A percentile compares a stretch with the other conserved stretches of the same genome.
Evolutionary conservation across 2,113 vertebrate genomes (phyloP).

Genomic region (Charina bottae): DNA sequence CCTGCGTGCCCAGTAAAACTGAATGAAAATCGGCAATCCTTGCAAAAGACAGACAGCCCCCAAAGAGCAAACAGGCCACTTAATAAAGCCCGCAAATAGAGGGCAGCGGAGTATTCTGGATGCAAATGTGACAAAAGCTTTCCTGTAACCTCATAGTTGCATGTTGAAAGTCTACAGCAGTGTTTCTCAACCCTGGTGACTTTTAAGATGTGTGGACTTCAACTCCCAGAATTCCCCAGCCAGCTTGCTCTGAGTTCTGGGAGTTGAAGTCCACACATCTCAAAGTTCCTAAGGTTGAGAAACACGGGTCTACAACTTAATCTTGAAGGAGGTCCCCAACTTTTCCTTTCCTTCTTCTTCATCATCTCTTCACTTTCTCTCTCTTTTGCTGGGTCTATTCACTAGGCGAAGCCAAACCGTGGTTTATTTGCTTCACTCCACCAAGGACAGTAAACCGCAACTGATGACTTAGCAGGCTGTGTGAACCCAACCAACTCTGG

Average conservation of each 20-base stretch:
- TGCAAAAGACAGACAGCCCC: not conserved
- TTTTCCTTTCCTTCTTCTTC: not conserved
- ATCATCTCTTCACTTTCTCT: not conserved
- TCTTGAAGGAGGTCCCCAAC: not conserved
- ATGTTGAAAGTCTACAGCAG: not conserved
- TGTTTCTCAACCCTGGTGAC: not conserved
- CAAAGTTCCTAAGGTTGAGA: not conserved
- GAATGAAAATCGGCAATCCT: not conserved
- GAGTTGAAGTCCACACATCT: not conserved
- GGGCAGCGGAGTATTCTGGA: conserved; percentile 19
- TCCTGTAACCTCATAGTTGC: conserved; percentile 24
- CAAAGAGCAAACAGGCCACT: not conserved
- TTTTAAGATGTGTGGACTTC: not conserved
- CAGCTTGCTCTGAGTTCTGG: not conserved
- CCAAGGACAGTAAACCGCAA: not conserved
- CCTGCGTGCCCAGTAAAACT: no score
- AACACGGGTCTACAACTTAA: not conserved
- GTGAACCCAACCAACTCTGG: not conserved
- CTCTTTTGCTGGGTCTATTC: not conserved
- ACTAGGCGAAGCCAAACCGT: not conserved
- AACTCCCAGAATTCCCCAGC: no score
- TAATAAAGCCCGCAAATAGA: conserved; percentile 27
- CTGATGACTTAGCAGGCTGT: not conserved
- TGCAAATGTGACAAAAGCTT: conserved; percentile 42
- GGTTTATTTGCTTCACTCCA: not conserved